phyloP scores from a whole-genome alignment of 2,113 vertebrate species.

The Pagrus major region DNA sequence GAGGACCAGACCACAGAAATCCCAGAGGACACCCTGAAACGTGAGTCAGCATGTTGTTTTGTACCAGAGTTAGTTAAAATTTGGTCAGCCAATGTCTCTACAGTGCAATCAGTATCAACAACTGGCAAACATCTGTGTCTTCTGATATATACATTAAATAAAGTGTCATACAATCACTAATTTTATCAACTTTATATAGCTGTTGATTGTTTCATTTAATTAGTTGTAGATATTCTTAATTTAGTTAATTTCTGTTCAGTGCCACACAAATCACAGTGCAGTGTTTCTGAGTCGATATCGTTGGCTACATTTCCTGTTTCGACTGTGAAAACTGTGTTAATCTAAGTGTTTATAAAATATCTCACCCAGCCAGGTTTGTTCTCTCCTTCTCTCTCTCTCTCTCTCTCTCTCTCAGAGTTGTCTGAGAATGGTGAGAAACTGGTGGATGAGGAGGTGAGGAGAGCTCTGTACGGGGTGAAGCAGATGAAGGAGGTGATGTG shows the following conservation, averaged over 20 bases:
- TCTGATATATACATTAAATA: background rate
- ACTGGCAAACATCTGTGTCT: background rate
- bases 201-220: background rate
- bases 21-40: slow-evolving; percentile 81
- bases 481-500: slow-evolving; percentile 93
- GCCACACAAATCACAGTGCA: background rate
- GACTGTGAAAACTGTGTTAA: background rate
- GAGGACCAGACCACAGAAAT: slow-evolving; percentile 52
- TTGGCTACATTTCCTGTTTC: background rate
- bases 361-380: background rate
- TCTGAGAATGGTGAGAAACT: slow-evolving; percentile 86
- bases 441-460: slow-evolving; percentile 87
- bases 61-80: background rate
- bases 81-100: background rate
- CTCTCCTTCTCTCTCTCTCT: background rate
- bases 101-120: background rate
- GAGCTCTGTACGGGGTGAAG: slow-evolving; percentile 90
- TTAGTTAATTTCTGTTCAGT: background rate
- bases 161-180: background rate
- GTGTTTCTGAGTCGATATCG: background rate
- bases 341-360: background rate
- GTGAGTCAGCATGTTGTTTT: slow-evolving; percentile 74
- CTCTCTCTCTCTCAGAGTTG: slow-evolving; percentile 81
- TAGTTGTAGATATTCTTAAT: background rate
- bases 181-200: background rate